Conservation (phyloP, 2,113 vertebrate genomes). For the Phalacrocorax pelagicus region DNA sequence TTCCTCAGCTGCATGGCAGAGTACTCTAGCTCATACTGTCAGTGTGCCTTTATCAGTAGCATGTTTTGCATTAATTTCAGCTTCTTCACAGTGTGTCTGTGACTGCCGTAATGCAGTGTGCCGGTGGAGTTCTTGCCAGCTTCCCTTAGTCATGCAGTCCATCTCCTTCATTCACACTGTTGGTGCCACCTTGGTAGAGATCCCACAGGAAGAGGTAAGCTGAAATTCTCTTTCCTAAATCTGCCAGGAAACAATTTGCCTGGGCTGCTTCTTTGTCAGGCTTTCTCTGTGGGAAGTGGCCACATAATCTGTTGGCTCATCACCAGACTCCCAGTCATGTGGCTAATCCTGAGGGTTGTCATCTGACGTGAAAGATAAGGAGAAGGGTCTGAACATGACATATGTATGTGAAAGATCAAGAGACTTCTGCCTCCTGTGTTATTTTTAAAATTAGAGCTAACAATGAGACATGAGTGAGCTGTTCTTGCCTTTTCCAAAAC, state of each 20-base stretch:
- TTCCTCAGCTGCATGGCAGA: neutral
- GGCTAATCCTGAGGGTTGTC: neutral
- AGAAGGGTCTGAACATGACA: neutral
- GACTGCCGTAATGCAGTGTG: neutral
- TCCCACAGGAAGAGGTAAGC: neutral
- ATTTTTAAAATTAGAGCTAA: neutral
- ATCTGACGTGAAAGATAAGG: neutral
- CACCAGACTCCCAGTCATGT: neutral
- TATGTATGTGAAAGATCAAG: neutral
- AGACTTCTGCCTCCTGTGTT: neutral
- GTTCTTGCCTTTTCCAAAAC: neutral
- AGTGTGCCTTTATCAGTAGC: neutral
- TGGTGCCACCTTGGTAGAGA: fast-evolving
- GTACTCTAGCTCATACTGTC: neutral
- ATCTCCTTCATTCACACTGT: fast-evolving
- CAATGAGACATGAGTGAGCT: neutral
- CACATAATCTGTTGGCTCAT: neutral
- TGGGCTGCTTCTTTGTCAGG: neutral
- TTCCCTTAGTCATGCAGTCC: neutral
- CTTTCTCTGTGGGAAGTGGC: neutral
- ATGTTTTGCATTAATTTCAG: neutral
- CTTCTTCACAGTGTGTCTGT: neutral
- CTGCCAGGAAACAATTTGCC: neutral
- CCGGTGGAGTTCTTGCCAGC: neutral
- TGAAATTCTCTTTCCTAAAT: neutral